phyloP scores from a whole-genome alignment of 2,113 vertebrate species.

The Murina feae region DNA sequence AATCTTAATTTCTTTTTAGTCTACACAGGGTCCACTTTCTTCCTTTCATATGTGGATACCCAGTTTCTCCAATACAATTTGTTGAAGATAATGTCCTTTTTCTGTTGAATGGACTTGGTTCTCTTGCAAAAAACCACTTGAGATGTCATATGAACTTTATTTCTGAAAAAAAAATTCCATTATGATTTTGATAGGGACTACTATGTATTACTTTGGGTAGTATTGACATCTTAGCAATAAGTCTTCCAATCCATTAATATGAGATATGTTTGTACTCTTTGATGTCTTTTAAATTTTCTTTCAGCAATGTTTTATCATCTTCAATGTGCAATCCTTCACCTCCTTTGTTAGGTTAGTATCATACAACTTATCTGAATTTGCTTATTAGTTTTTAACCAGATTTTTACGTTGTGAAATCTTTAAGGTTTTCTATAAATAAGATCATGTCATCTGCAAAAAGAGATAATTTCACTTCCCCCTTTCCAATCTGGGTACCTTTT shows the following conservation, averaged over 20 bases:
- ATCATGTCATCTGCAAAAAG: background rate
- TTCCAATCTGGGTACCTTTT: background rate
- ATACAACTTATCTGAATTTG: background rate
- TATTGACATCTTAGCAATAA: background rate
- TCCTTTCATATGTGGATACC: too few relatives aligned
- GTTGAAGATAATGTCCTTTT: too few relatives aligned
- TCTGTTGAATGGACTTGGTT: too few relatives aligned
- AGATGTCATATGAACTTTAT: background rate
- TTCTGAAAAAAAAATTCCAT: background rate
- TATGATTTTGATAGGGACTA: background rate
- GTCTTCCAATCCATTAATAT: background rate
- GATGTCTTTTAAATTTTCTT: background rate
- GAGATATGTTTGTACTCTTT: background rate
- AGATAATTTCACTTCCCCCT: background rate
- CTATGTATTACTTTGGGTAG: background rate
- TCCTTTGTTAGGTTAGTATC: background rate
- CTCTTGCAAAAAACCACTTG: background rate
- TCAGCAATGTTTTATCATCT: background rate
- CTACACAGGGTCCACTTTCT: too few relatives aligned
- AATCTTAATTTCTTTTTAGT: too few relatives aligned
- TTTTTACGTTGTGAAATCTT: background rate
- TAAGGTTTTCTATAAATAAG: background rate
- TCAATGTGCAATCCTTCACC: background rate
- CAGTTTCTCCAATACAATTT: too few relatives aligned
- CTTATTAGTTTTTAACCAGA: background rate